Conservation (phyloP, 2,113 vertebrate genomes). For the Platichthys flesus region DNA sequence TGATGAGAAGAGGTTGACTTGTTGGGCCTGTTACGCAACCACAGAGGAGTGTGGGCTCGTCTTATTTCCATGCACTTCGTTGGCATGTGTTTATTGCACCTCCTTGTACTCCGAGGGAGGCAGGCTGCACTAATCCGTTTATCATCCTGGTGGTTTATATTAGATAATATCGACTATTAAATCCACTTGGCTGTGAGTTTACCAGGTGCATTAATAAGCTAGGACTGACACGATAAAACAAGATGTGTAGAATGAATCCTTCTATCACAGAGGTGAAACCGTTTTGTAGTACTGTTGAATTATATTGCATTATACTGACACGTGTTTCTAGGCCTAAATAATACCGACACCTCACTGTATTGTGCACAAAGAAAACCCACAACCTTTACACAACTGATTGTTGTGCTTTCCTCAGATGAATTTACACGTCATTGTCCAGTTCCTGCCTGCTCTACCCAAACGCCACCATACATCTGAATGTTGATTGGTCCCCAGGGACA, state of each 20-base stretch:
- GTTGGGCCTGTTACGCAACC: conserved; percentile 80
- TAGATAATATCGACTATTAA: neutral
- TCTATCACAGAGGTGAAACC: neutral
- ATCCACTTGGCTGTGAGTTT: too few relatives aligned
- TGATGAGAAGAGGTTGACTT: conserved; percentile 76
- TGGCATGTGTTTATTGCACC: conserved; percentile 46
- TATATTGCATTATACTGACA: neutral
- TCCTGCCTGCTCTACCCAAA: too few relatives aligned
- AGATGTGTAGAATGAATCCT: neutral
- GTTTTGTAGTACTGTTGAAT: neutral
- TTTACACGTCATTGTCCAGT: too few relatives aligned
- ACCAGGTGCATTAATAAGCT: neutral
- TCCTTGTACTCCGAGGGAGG: conserved; percentile 12
- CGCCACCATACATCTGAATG: too few relatives aligned
- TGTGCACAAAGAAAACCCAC: too few relatives aligned
- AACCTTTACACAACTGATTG: too few relatives aligned
- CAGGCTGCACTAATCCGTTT: conserved; percentile 12
- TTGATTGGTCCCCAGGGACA: neutral
- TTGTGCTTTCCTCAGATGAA: too few relatives aligned
- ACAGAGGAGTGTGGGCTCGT: conserved; percentile 78
- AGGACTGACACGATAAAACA: neutral
- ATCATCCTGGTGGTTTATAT: neutral
- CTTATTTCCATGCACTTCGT: conserved; percentile 70
- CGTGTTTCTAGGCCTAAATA: too few relatives aligned
- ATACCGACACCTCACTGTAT: too few relatives aligned